A percentile compares a stretch with the other conserved stretches of the same genome.
These are phyloP conservation scores for Peribatodes rhomboidaria DNA, from an alignment of 2,888 invertebrate species.

Conservation along the genomic window DNA sequence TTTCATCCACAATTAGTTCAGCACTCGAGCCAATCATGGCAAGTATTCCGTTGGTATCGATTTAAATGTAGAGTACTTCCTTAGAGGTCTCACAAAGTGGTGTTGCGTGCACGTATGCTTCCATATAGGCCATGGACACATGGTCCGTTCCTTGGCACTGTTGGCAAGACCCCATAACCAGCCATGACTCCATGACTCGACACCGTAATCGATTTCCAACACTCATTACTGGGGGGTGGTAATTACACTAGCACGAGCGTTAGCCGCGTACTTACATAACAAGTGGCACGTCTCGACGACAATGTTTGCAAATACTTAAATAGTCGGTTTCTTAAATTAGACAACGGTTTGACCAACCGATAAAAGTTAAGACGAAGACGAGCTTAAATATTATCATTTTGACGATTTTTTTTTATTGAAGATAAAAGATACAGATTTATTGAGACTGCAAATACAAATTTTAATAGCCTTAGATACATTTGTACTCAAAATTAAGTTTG, in stretches of 20 bases:
- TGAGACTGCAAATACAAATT: no score
- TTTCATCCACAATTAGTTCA: no score
- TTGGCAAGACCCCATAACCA: constrained; percentile 22
- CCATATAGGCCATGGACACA: constrained; percentile 7
- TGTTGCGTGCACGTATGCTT: constrained; percentile 5
- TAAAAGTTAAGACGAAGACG: background rate
- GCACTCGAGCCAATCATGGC: background rate
- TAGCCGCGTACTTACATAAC: constrained; percentile 16
- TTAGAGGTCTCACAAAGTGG: background rate
- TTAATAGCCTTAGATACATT: no score
- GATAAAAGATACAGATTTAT: no score
- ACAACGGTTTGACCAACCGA: background rate
- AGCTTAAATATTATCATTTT: background rate
- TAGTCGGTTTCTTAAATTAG: background rate
- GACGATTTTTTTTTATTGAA: no score
- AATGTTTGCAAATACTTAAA: constrained; percentile 13
- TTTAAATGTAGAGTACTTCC: background rate
- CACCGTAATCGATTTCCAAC: constrained; percentile 31
- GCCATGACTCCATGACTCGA: constrained; percentile 28
- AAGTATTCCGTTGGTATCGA: background rate
- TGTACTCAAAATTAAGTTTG: no score
- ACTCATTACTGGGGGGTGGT: constrained; percentile 27
- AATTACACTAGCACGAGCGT: constrained; percentile 26
- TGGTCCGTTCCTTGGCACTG: constrained; percentile 26
- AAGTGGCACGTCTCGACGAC: constrained; percentile 12